Evolutionary conservation across 2,888 invertebrate genomes (phyloP), one percentile per base, ranked within the genome.

Genomic region (Idaea aversata): DNA sequence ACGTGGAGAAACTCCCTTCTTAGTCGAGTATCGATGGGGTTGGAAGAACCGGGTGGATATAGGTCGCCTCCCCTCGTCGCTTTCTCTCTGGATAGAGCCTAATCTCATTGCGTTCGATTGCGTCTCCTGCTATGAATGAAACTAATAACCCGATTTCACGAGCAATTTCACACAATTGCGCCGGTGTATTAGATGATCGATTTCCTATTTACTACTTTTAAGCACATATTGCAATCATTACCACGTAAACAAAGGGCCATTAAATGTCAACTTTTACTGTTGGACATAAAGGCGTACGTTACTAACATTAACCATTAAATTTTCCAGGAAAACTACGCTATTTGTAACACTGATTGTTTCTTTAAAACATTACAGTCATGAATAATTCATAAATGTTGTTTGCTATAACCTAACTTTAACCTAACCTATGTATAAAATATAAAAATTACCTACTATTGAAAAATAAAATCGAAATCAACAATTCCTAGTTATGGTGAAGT

Each of bases 31-130:
- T 76, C 75, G 76, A 77, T 78, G 76, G 79, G 79, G 76, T 76
- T 77, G 77, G 58, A 59, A 34, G 59, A 15, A 34, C 2, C 65
- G 64, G 69, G 67, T 66, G 80, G 85, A 91, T 90, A 84, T 91
- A 90, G 91, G 88, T 90, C 88, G 84, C 73, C 74, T 74, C 75
- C 77, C 77, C 75, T 73, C 68, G 71, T 71, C n/a, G 58, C 58
- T 58, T 16, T 58, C 81, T 67, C 72, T 76, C 76, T 88, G 85
- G 85, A 88, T 87, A 85, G 86, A 88, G 82, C 85, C 88, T 88
- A 91, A 91, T 90, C 89, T 91, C 88, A 90, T 90, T 89, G 86
- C 85, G 84, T 86, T 88, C 87, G 86, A 88, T 88, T 85, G 83
- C 80, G 82, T 83, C 82, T 84, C 80, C 81, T 82, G 80, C 78